Conservation (phyloP, 2,113 vertebrate genomes). For the Anhinga rufa region DNA sequence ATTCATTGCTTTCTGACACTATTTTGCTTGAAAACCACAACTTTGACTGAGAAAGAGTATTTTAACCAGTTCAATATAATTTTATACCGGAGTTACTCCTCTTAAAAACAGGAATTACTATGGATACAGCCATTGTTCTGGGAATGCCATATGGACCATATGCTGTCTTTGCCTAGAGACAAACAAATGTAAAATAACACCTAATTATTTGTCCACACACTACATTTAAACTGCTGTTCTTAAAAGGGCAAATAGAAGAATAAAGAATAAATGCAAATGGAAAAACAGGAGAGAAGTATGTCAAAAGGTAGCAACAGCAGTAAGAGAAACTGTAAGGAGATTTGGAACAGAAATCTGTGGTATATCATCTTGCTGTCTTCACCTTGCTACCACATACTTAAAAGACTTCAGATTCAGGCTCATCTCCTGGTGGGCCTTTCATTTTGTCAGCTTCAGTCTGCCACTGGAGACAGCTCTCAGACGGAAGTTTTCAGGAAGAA, state of each 20-base stretch:
- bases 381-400: slow-evolving; percentile 34
- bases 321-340: neutral
- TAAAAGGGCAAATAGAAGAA: neutral
- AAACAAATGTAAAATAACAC: neutral
- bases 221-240: neutral
- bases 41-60: neutral
- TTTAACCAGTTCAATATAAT: neutral
- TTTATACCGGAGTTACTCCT: neutral
- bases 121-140: neutral
- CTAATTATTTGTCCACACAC: neutral
- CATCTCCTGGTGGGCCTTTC: slow-evolving; percentile 47
- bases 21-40: neutral
- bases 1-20: neutral
- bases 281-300: neutral
- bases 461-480: slow-evolving; percentile 9
- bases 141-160: neutral
- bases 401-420: slow-evolving; percentile 8
- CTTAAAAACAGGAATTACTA: neutral
- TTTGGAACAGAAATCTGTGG: neutral
- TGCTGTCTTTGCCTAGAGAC: neutral
- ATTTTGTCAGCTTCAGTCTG: slow-evolving; percentile 41
- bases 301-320: neutral
- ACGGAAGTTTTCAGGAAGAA: slow-evolving; percentile 30
- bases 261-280: neutral
- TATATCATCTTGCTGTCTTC: neutral